A percentile compares a stretch with the other conserved stretches of the same genome.
Evolutionary conservation across 2,797 vertebrate species (phyloP).

Genomic region (Australoheros facetus): DNA sequence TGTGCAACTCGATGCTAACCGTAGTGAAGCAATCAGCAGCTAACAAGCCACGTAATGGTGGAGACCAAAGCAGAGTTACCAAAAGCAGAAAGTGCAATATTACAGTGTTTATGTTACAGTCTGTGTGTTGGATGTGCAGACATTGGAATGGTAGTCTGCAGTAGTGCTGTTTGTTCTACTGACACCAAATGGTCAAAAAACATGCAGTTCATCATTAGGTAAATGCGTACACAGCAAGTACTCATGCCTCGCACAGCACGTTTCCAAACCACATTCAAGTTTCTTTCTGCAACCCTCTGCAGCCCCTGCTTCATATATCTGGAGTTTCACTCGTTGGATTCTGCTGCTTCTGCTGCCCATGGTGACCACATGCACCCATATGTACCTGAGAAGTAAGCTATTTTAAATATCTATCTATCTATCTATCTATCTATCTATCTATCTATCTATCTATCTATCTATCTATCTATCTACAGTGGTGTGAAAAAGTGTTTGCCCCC

Average conservation of each 20-base stretch:
- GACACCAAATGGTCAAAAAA: not conserved
- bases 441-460: too few relatives aligned
- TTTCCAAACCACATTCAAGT: not conserved
- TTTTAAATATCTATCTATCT: too few relatives aligned
- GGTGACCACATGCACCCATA: not conserved
- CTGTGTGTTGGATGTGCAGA: not conserved
- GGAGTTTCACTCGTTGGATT: slow-evolving; percentile 62
- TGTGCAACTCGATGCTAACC: not conserved
- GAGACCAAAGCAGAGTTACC: not conserved
- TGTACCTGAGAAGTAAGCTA: slow-evolving; percentile 52
- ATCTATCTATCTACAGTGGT: not conserved
- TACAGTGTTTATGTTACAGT: not conserved
- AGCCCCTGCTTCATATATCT: slow-evolving; percentile 28
- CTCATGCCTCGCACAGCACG: not conserved
- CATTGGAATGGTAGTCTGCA: not conserved
- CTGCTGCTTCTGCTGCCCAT: slow-evolving; percentile 50
- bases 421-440: too few relatives aligned
- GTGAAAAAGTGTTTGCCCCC: too few relatives aligned
- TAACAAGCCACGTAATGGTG: not conserved
- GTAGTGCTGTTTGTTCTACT: not conserved
- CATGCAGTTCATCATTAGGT: not conserved
- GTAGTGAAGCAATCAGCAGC: too few relatives aligned
- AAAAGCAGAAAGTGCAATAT: not conserved
- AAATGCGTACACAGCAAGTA: not conserved
- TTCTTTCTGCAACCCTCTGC: not conserved